Base-by-base conservation (phyloP, 2,888 invertebrate species). In the Drosophila nr. perissopoda region DNA sequence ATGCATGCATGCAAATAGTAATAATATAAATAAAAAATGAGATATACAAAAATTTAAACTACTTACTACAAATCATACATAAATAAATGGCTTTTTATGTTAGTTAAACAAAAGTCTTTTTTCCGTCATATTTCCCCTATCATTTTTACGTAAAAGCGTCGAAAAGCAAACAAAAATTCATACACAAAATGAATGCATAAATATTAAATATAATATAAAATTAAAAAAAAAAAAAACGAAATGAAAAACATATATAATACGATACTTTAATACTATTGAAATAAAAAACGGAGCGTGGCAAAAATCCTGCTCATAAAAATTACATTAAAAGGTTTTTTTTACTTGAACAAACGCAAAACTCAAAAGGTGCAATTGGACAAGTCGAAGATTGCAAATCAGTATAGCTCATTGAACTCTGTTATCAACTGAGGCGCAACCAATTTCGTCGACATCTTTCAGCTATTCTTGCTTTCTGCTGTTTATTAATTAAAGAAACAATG, bases 181-280 rank as follows among this genome's bases (percentile, higher is more conserved):
- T 74, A 52, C 49, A 54, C 63, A 49, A 59, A 70, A 70, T 79
- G 70, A 83, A 75, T 73, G 79, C 83, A 86, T 86, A 83, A 83
- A 76, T 81, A 83, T 83, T 70, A 67, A 79, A 76, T 70, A 79
- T 79, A 89, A 88, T 78, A 88, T 60, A 67, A 85, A 83, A 80
- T 46, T 63, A 64, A 29, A 34, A 62, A 40, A 71, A 64, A 52
- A 74, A 27, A 67, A 38, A 61, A 77, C 70, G 76, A 74, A 65
- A 66, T 74, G 68, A 82, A 76, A 81, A 80, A 79, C 63, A 88
- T 80, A 85, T 85, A 86, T 88, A 86, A 89, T 82, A 89, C 89
- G 83, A 89, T 91, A 91, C 87, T 90, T 89, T 88, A 89, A 89
- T 90, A 90, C 90, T 91, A 90, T 91, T 91, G 81, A 90, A 87